phyloP scores from a whole-genome alignment of 2,888 invertebrate species.

The Cryptus viduatorius region DNA sequence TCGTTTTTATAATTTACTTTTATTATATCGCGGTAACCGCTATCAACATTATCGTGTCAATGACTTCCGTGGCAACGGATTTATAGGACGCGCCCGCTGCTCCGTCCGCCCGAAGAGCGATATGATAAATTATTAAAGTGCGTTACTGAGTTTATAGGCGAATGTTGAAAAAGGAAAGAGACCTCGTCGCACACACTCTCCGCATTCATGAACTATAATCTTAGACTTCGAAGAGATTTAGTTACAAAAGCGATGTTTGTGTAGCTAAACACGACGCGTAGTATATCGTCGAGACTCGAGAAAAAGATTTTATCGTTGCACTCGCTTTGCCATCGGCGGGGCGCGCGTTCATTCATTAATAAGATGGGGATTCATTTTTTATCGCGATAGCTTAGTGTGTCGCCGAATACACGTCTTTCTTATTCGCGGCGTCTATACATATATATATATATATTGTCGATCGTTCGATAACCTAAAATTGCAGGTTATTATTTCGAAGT shows the following conservation, averaged over 20 bases:
- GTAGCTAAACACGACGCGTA: conserved; percentile 42
- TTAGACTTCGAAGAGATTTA: conserved; percentile 43
- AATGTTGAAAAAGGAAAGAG: conserved; percentile 13
- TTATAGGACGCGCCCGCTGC: background rate
- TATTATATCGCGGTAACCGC: background rate
- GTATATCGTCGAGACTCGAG: conserved; percentile 34
- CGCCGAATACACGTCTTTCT: background rate
- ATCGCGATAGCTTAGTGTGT: conserved; percentile 11
- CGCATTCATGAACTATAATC: conserved; percentile 52
- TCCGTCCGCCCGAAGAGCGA: conserved; percentile 18
- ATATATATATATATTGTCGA: no score
- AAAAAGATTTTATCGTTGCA: conserved; percentile 45
- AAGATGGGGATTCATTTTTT: conserved; percentile 27
- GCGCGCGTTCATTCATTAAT: conserved; percentile 63
- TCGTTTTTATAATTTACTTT: no score
- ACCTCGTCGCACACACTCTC: conserved; percentile 25
- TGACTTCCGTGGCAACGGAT: conserved; percentile 41
- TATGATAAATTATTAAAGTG: conserved; percentile 60
- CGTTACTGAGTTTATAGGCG: background rate
- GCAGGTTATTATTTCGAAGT: no score
- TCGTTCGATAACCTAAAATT: no score
- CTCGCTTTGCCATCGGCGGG: conserved; percentile 22
- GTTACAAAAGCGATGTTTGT: conserved; percentile 64
- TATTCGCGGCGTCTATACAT: no score
- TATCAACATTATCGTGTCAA: conserved; percentile 41